Evolutionary conservation across 2,113 vertebrate species (phyloP).

Genomic region (Galeopterus variegatus): DNA sequence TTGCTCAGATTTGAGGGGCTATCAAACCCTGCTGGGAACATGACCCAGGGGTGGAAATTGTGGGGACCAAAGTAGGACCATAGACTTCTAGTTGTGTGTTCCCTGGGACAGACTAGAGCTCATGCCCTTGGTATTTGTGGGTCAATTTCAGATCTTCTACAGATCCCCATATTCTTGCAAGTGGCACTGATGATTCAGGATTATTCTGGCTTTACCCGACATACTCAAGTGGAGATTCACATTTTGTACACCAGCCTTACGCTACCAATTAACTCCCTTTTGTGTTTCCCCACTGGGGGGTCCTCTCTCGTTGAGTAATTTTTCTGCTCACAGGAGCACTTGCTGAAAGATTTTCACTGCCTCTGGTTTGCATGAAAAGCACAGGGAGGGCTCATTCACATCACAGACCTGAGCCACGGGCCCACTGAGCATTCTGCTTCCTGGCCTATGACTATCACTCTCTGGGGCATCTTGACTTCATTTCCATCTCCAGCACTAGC

Average conservation of each 20-base stretch:
- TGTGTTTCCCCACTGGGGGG: neutral
- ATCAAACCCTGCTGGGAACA: neutral
- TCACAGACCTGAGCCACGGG: neutral
- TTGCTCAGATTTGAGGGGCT: neutral
- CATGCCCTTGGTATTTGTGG: neutral
- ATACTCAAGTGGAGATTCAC: fast-evolving
- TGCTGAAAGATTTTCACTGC: neutral
- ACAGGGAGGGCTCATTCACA: fast-evolving
- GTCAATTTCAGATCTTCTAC: neutral
- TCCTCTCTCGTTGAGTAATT: neutral
- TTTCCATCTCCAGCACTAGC: neutral
- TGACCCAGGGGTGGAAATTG: neutral
- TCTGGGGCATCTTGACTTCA: neutral
- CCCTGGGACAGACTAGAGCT: neutral
- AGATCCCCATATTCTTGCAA: neutral
- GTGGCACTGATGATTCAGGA: neutral
- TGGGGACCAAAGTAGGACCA: neutral
- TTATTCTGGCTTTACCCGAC: neutral
- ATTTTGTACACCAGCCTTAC: neutral
- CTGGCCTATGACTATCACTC: neutral
- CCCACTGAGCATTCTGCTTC: neutral
- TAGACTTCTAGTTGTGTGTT: neutral
- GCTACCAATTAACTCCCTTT: neutral
- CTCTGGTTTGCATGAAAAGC: neutral
- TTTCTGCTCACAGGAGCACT: neutral